Percentiles rank a stretch among this genome's conserved stretches.
Evolutionary conservation across 1,140 invertebrate species (phyloP).

Genomic region (Drosophila parvula): DNA sequence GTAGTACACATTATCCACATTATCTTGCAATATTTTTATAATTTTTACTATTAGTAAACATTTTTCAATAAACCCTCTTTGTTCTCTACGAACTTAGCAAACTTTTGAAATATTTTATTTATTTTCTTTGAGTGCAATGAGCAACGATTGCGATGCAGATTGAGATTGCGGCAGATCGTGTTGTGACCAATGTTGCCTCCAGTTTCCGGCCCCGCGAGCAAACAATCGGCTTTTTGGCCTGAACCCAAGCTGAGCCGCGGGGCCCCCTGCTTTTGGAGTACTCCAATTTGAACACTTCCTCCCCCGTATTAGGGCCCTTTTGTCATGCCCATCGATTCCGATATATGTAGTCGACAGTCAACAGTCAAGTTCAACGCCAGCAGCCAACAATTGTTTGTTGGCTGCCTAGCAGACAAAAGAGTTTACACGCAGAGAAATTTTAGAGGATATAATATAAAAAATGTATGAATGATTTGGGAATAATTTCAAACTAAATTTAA

Average conservation of each 20-base stretch:
- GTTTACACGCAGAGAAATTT: background rate
- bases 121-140: conserved; percentile 12
- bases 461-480: background rate
- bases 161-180: conserved; percentile 41
- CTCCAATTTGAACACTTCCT: conserved; percentile 79
- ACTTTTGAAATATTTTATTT: background rate
- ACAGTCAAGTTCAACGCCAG: conserved; percentile 82
- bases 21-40: too few species aligned
- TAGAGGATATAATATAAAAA: too few species aligned
- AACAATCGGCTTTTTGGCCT: conserved; percentile 48
- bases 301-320: conserved; percentile 74
- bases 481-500: too few species aligned
- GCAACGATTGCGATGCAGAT: conserved; percentile 30
- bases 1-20: too few species aligned
- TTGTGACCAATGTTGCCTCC: conserved; percentile 61
- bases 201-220: conserved; percentile 68
- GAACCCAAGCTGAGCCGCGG: conserved; percentile 13
- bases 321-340: conserved; percentile 79
- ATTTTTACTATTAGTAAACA: too few species aligned
- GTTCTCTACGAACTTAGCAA: background rate
- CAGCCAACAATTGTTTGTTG: conserved; percentile 70
- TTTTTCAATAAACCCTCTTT: background rate
- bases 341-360: conserved; percentile 54
- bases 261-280: conserved; percentile 55
- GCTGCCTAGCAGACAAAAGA: conserved; percentile 64